A percentile compares a stretch with the other conserved stretches of the same genome.
Conservation (phyloP, 1,140 invertebrate genomes). For the Magallana gigas region DNA sequence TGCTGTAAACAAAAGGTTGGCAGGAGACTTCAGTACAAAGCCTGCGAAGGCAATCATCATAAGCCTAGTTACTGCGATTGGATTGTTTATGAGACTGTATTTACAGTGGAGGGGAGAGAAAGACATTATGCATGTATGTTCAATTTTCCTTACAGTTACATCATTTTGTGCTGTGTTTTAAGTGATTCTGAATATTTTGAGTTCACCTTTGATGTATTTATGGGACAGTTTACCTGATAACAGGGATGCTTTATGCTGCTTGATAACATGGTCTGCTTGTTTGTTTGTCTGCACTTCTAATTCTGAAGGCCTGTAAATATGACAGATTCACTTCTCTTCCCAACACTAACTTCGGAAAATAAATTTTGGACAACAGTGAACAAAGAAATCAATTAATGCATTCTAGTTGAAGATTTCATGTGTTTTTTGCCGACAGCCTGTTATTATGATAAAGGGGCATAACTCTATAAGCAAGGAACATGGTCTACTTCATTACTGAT, state of each 20-base stretch:
- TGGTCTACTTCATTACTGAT: slow-evolving; percentile 28
- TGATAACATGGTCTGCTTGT: slow-evolving; percentile 6
- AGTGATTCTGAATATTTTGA: neutral
- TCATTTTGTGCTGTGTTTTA: neutral
- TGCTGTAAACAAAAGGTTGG: neutral
- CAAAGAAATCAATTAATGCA: neutral
- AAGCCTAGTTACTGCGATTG: neutral
- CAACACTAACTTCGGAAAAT: no score
- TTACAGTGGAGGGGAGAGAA: neutral
- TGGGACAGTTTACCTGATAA: no score
- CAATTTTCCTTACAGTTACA: no score
- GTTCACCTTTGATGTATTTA: no score
- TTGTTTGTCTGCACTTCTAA: neutral
- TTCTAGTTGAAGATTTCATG: neutral
- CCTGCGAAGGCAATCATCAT: neutral
- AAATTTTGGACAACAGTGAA: neutral
- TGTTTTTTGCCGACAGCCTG: neutral
- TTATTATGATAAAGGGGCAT: slow-evolving; percentile 14
- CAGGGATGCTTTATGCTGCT: neutral
- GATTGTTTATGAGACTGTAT: neutral
- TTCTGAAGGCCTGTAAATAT: no score
- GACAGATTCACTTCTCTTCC: no score
- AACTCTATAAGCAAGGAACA: slow-evolving; percentile 10
- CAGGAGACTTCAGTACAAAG: neutral
- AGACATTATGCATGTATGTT: neutral